Evolutionary conservation across 2,888 invertebrate genomes (phyloP), one percentile per base, ranked within the genome.

Genomic region (Drosophila hamatofila): DNA sequence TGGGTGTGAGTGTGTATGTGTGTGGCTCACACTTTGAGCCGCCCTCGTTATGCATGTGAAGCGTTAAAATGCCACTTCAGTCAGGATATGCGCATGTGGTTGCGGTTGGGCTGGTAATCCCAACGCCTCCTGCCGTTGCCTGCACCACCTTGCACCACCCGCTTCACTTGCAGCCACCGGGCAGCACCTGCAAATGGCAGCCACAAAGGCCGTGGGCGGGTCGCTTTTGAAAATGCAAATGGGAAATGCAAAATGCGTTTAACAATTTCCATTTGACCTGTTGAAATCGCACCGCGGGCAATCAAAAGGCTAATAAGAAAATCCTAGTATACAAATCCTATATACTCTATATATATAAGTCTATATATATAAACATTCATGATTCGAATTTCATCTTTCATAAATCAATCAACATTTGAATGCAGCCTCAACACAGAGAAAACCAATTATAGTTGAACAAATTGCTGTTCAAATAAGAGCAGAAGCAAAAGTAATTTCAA

Each of bases 11-110:
- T 48, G 25, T 46, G 61, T 61, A 51, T 67, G 60, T 72, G 49
- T 58, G 62, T 44, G 69, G 71, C 67, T 54, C 72, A 62, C 72
- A 80, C 88, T 71, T 70, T 70, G 55, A 71, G 75, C 66, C 58
- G 71, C 70, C 61, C 84, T 84, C 74, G 78, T 75, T 64, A 62
- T 65, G 77, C 77, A 80, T 75, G 67, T 77, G 78, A 83, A 79
- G 88, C 82, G 86, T 85, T 78, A 82, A 86, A 86, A 84, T 65
- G 83, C 69, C 88, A 80, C 84, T 88, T 70, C 68, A 81, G 72
- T n/a, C 57, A 37, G 49, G 21, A 57, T 33, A 39, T 27, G 39
- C 18, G 48, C 41, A 49, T 65, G 30, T 56, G 64, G 39, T 12
- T 48, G 37, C 49, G 35, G 16, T n/a, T 27, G 49, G 49, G 27